Evolutionary conservation across 1,140 invertebrate genomes (phyloP).

Genomic region (Pseudomyrmex gracilis): DNA sequence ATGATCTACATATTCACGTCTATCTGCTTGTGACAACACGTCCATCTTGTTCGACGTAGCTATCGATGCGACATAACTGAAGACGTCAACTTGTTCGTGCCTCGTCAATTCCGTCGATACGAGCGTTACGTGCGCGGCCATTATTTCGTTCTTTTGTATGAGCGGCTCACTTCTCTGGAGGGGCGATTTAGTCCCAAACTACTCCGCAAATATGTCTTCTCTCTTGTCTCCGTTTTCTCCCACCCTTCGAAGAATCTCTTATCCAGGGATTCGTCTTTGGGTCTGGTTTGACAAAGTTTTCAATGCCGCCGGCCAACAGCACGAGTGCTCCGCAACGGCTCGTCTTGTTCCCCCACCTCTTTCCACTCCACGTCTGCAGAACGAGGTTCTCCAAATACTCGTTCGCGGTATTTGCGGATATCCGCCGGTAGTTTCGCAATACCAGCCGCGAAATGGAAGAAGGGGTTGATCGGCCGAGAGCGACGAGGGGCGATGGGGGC

Average conservation of each 20-base stretch:
- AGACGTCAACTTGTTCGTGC: conserved; percentile 26
- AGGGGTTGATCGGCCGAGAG: not conserved
- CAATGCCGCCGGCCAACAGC: conserved; percentile 29
- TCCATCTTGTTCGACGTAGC: not conserved
- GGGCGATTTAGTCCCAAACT: conserved; percentile 52
- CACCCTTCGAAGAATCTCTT: conserved; percentile 37
- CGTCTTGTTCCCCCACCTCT: not conserved
- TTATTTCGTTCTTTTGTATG: conserved; percentile 31
- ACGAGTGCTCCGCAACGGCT: not conserved
- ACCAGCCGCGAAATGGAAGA: conserved; percentile 53
- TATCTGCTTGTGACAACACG: no score
- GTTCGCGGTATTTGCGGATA: conserved; percentile 72
- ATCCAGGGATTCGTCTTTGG: conserved; percentile 22
- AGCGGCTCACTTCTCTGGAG: conserved; percentile 27
- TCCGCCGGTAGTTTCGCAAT: conserved; percentile 69
- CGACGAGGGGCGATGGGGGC: not conserved
- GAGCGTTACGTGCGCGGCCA: not conserved
- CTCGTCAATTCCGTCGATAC: conserved; percentile 16
- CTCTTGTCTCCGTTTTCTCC: not conserved
- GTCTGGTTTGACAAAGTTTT: conserved; percentile 66
- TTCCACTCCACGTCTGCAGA: not conserved
- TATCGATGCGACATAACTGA: not conserved
- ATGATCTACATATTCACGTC: no score
- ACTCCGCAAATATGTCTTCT: conserved; percentile 43
- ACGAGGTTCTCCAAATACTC: conserved; percentile 65